Evolutionary conservation across 2,113 vertebrate genomes (phyloP).

Genomic region (Poeciliopsis retropinna): DNA sequence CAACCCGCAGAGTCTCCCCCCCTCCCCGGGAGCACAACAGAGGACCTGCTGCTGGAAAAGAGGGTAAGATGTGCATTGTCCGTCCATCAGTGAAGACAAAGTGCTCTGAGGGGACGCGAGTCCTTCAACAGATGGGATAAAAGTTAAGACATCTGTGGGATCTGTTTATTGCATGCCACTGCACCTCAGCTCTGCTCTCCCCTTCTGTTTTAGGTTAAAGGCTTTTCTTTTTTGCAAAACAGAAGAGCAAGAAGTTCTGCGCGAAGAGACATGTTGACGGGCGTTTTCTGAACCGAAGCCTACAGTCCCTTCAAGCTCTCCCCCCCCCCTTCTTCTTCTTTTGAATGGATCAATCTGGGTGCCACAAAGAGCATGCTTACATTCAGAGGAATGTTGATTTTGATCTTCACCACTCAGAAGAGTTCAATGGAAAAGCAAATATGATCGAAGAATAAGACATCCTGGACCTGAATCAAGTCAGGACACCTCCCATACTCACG

Average conservation of each 20-base stretch:
- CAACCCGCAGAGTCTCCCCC: conserved; percentile 37
- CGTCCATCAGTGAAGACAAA: conserved; percentile 21
- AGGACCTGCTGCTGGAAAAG: conserved; percentile 43
- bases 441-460: conserved; percentile 40
- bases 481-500: conserved; percentile 58
- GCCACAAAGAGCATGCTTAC: conserved; percentile 31
- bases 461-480: conserved; percentile 54
- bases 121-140: conserved; percentile 39
- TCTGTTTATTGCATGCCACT: conserved; percentile 30
- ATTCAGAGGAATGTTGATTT: conserved; percentile 50
- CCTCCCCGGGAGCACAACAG: conserved; percentile 33
- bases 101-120: conserved; percentile 1
- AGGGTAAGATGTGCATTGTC: conserved; percentile 48
- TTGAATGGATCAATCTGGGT: conserved; percentile 52
- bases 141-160: conserved; percentile 48
- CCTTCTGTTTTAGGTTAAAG: conserved; percentile 44
- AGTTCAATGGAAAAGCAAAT: conserved; percentile 41
- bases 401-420: conserved; percentile 42
- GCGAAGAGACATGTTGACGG: conserved; percentile 16
- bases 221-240: conserved; percentile 2
- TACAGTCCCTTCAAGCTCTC: conserved; percentile 14
- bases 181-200: conserved; percentile 21
- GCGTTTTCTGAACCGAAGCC: conserved; percentile 39
- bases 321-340: neutral
- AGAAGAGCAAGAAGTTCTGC: conserved; percentile 1